phyloP scores from a whole-genome alignment of 2,113 vertebrate genomes.

The Monopterus albus region DNA sequence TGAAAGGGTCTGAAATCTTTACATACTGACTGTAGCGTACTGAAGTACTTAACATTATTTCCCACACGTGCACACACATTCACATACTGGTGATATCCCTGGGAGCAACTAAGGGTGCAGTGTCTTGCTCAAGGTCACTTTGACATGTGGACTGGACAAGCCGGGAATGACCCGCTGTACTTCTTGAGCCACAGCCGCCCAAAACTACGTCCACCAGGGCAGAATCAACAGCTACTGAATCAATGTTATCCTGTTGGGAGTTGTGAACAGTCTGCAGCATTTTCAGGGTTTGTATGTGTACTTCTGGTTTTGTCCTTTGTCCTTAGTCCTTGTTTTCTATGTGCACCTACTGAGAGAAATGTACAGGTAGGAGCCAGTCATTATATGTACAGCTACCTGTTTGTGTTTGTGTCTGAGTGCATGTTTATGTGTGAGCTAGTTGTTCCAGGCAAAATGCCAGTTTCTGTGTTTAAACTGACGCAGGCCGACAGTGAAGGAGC shows the following conservation, averaged over 20 bases:
- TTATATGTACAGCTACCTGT: not conserved
- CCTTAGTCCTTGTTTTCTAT: not conserved
- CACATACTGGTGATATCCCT: too few relatives aligned
- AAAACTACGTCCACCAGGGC: not conserved
- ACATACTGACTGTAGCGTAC: too few relatives aligned
- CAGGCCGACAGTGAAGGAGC: slow-evolving; percentile 47
- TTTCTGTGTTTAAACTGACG: slow-evolving; percentile 47
- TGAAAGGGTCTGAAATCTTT: too few relatives aligned
- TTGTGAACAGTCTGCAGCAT: not conserved
- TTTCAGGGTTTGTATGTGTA: not conserved
- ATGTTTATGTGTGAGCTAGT: not conserved
- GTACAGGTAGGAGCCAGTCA: not conserved
- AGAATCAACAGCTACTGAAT: not conserved
- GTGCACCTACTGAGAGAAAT: not conserved
- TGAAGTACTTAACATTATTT: too few relatives aligned
- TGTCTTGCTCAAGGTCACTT: too few relatives aligned
- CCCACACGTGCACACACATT: too few relatives aligned
- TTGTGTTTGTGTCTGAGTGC: slow-evolving; percentile 9
- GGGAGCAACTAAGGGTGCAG: too few relatives aligned
- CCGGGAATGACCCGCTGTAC: too few relatives aligned
- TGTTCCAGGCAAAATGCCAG: slow-evolving; percentile 33
- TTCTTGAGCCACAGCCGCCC: too few relatives aligned
- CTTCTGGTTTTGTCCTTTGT: not conserved
- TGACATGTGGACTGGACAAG: too few relatives aligned
- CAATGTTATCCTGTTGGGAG: not conserved